These are phyloP conservation scores for Imbricaverruca yamaguchii DNA, from an alignment of 2,888 invertebrate species.

Conservation along the genomic window DNA sequence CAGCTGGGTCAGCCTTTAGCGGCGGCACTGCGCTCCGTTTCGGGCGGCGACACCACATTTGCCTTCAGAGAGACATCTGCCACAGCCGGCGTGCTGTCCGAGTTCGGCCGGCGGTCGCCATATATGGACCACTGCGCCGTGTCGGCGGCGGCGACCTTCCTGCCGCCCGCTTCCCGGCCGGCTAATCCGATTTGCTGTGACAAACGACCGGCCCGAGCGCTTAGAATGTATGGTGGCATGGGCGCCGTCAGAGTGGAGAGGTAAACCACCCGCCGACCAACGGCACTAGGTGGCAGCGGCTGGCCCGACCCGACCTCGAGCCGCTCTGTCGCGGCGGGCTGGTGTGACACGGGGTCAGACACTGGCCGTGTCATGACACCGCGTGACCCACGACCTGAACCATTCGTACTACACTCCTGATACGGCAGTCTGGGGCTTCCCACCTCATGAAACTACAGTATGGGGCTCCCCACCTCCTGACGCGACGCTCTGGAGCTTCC, in stretches of 20 bases:
- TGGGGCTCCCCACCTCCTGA: too few relatives aligned
- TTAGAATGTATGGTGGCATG: not conserved
- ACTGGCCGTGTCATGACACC: too few relatives aligned
- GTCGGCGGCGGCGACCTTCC: not conserved
- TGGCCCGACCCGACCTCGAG: too few relatives aligned
- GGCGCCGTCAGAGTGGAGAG: not conserved
- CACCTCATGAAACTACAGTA: too few relatives aligned
- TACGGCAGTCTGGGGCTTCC: too few relatives aligned
- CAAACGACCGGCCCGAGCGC: not conserved
- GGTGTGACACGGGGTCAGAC: too few relatives aligned
- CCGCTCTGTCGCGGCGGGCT: too few relatives aligned
- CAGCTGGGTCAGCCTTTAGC: not conserved
- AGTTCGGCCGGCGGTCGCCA: not conserved
- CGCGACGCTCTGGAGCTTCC: too few relatives aligned
- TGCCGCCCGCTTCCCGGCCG: not conserved
- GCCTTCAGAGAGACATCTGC: not conserved
- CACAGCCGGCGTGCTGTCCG: not conserved
- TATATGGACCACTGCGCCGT: not conserved
- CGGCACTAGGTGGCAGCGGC: too few relatives aligned
- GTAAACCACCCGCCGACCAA: not conserved
- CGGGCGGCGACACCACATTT: not conserved
- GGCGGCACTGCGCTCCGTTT: not conserved
- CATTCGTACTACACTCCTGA: too few relatives aligned
- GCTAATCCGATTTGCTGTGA: not conserved
- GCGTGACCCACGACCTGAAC: too few relatives aligned